These are phyloP conservation scores for Otus sunia DNA, from an alignment of 2,113 vertebrate species.

Conservation along the genomic window DNA sequence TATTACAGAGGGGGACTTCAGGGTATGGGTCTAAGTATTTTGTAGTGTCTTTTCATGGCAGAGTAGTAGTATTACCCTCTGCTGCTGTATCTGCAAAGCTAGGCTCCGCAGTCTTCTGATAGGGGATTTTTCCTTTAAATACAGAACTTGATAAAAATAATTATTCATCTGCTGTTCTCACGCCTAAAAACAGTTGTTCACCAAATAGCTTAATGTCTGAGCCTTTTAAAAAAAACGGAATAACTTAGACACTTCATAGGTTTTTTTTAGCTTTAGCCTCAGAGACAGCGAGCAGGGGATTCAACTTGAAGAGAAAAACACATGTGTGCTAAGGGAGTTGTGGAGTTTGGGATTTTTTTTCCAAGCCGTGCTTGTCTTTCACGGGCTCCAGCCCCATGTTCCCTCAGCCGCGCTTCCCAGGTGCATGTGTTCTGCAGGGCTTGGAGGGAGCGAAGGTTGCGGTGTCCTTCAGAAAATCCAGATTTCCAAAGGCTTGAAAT, in stretches of 20 bases:
- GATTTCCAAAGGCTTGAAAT: background rate
- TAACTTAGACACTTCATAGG: background rate
- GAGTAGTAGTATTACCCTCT: background rate
- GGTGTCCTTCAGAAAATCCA: background rate
- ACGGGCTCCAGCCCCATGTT: background rate
- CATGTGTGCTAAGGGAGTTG: background rate
- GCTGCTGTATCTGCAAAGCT: background rate
- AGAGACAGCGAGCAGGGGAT: accelerated
- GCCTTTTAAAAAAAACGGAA: background rate
- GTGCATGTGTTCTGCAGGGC: background rate
- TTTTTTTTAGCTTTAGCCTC: background rate
- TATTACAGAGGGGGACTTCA: background rate
- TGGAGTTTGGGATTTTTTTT: background rate
- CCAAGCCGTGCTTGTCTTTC: background rate
- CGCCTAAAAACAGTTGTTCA: background rate
- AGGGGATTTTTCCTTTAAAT: background rate
- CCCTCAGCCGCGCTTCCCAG: background rate
- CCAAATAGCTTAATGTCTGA: conserved; percentile 12
- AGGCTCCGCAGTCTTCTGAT: background rate
- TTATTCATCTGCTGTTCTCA: background rate
- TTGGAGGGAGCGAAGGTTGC: background rate
- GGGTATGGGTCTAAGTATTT: background rate
- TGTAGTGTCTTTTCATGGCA: background rate
- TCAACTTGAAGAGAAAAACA: conserved; percentile 11
- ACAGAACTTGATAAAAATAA: conserved; percentile 25